Conservation (phyloP, 1,140 invertebrate genomes). For the Drosophila neocordata region DNA sequence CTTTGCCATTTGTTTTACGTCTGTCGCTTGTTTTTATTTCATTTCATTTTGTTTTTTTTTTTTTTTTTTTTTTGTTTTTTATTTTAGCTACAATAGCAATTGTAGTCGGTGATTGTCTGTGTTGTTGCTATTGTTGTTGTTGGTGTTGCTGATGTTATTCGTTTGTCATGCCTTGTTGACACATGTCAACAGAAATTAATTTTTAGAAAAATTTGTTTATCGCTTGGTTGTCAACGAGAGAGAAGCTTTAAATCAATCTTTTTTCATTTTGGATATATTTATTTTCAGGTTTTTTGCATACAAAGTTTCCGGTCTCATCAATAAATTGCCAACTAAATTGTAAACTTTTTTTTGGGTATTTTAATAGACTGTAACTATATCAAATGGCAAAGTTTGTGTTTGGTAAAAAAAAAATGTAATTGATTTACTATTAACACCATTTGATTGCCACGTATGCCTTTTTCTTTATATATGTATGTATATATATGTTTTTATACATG, state of each 20-base stretch:
- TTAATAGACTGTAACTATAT: too few species aligned
- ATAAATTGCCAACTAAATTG: conserved; percentile 14
- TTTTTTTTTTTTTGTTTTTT: conserved; percentile 27
- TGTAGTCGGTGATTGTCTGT: conserved; percentile 25
- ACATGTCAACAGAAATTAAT: conserved; percentile 73
- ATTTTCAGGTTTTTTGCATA: not conserved
- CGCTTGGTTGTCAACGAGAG: not conserved
- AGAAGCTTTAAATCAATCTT: not conserved
- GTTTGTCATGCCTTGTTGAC: conserved; percentile 61
- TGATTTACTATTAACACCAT: conserved; percentile 62
- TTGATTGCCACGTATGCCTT: not conserved
- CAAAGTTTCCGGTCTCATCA: too few species aligned
- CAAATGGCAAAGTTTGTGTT: conserved; percentile 12
- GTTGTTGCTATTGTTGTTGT: conserved; percentile 22
- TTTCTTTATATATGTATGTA: not conserved
- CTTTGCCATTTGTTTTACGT: conserved; percentile 63
- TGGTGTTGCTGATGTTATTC: conserved; percentile 25
- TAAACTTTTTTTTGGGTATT: not conserved
- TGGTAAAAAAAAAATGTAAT: conserved; percentile 46
- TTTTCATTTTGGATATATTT: not conserved
- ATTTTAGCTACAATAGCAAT: conserved; percentile 50
- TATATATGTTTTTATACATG: conserved; percentile 6
- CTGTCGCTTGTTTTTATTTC: conserved; percentile 40
- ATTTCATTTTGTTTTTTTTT: conserved; percentile 34
- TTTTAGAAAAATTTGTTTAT: conserved; percentile 44